Evolutionary conservation across 2,888 invertebrate species (phyloP), one percentile per base, ranked within the genome.

Genomic region (Lepidochrysops patricia): DNA sequence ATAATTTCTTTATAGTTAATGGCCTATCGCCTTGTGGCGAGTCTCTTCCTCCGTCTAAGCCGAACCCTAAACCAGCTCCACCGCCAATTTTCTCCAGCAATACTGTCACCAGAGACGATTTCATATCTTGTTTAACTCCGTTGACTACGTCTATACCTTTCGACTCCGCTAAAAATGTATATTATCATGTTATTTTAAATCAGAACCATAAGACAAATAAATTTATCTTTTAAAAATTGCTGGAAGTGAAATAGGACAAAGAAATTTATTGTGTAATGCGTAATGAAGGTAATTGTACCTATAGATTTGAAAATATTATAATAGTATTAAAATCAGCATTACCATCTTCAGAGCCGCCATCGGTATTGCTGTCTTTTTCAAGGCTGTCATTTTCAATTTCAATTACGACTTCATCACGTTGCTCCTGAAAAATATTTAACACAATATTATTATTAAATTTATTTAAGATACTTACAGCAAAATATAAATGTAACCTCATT

Each of bases 11-110:
- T 71, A 98, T 93, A 58, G 94, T 92, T 64, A 98, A 91, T 54
- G 98, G 97, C 72, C 93, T 91, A 82, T 98, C 96, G 25, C 98
- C 98, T 63, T 93, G 90, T 4, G 96, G 96, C 25, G 97, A 97
- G 79, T 96, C 97, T 68, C 94, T 93, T 57, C 98, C 98, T 58
- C 98, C 98, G 73, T 98, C 97, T 66, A 98, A 92, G 71, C 97
- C 97, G 82, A 98, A 97, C 57, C 98, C 98, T 61, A 98, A 91
- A 4, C 98, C 98, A 66, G 96, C 94, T 63, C 96, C 96, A 66
- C 76, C 92, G 67, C 74, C 92, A 68, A 74, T 92, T 85, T 79
- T 93, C 86, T 91, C 92, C 77, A 79, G 75, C 73, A 74, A 74
- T 71, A 82, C 89, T 66, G 77, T 89, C 72, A 86, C 84, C 61